These are phyloP conservation scores for Pterois miles DNA, from an alignment of 2,797 vertebrate species.

Conservation along the genomic window DNA sequence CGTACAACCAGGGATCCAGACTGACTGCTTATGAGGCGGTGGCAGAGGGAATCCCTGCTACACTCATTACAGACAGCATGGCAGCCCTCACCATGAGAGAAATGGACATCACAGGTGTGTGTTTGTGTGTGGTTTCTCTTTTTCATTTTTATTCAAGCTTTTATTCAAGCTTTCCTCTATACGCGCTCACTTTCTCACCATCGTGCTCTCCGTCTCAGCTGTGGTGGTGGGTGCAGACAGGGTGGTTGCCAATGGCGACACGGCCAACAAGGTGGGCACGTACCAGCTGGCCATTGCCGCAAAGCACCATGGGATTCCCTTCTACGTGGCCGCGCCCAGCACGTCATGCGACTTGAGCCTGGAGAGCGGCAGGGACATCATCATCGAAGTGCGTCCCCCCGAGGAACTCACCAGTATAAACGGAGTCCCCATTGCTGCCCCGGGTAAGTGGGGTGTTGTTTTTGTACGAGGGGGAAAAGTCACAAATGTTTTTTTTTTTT, in stretches of 20 bases:
- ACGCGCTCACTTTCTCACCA: not conserved
- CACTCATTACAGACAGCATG: slow-evolving; percentile 92
- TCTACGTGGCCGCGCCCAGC: slow-evolving; percentile 94
- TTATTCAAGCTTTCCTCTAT: not conserved
- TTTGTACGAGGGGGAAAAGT: too few species aligned
- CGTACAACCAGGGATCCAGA: slow-evolving; percentile 93
- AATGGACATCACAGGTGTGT: slow-evolving; percentile 86
- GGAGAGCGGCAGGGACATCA: slow-evolving; percentile 85
- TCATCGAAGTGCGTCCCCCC: slow-evolving; percentile 90
- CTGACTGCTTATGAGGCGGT: slow-evolving; percentile 92
- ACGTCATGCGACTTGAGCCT: slow-evolving; percentile 91
- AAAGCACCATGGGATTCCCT: slow-evolving; percentile 90
- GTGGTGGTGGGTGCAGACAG: slow-evolving; percentile 93
- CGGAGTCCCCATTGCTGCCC: slow-evolving; percentile 87
- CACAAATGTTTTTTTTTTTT: too few species aligned
- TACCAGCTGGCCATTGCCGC: slow-evolving; percentile 92
- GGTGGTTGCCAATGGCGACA: slow-evolving; percentile 93
- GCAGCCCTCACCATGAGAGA: slow-evolving; percentile 89
- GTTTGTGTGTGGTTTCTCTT: not conserved
- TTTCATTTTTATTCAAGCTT: not conserved
- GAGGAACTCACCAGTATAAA: slow-evolving; percentile 90
- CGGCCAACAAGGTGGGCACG: slow-evolving; percentile 94
- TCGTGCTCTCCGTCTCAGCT: slow-evolving; percentile 72
- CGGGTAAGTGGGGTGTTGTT: slow-evolving; percentile 74
- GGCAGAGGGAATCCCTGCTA: slow-evolving; percentile 89